Base-by-base conservation (phyloP, 2,888 invertebrate species). In the Lordiphosa andalusiaca region DNA sequence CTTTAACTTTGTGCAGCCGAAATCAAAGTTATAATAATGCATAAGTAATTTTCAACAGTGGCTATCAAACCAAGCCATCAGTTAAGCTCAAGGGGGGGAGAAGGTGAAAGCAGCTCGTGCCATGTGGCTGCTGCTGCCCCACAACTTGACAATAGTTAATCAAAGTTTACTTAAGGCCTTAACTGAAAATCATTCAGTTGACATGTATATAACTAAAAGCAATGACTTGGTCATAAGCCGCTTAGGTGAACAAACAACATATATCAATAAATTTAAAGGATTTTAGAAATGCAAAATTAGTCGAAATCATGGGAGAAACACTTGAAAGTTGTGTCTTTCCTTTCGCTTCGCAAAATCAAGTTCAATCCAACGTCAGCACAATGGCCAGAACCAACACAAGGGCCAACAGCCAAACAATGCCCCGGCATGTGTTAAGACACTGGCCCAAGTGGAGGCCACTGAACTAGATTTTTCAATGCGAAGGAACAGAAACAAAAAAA, bases 1-100 rank as follows among this genome's bases (percentile, higher is more conserved):
- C 36, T 39, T 40, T 16, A 1, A 16, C 16, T 16, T 16, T 49
- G 54, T 51, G 42, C 6, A 55, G 55, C 40, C 53, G 71, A 38
- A 73, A 76, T 80, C 77, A 78, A 78, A 84, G 66, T 67, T 69
- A 81, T 78, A 71, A 84, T 77, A 84, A 77, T 76, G 81, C 77
- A 76, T 81, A 84, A 84, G 77, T 84, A 78, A 84, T 84, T 75
- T 74, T 73, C 84, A 75, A 74, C 72, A 59, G 54, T 50, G 61
- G 60, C 63, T 70, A 82, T 81, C 78, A 63, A 67, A 67, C 56
- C 60, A 74, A 82, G 72, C 72, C 70, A 80, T 78, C 81, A 65
- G 58, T 42, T 35, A 44, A 38, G 51, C 38, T 19, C 25, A 40
- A 25, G 25, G 25, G 25, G 38, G 36, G 4, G 38, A 39, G 12